Percentiles rank a stretch among this genome's conserved stretches.
Evolutionary conservation across 2,113 vertebrate species (phyloP).

Genomic region (Silurus meridionalis): DNA sequence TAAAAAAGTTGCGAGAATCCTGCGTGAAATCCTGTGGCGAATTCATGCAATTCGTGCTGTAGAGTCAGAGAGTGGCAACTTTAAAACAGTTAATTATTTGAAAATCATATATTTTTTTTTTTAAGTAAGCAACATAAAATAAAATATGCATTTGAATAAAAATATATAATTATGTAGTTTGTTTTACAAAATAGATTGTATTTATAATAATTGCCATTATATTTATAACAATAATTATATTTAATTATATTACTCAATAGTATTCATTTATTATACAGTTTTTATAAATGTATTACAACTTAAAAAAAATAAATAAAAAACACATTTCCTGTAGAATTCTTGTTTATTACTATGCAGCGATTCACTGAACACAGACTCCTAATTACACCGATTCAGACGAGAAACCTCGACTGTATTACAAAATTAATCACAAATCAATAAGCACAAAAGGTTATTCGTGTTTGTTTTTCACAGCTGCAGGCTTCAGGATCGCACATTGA

Average conservation of each 20-base stretch:
- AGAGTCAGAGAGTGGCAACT: neutral
- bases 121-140: too few relatives aligned
- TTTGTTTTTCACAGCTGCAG: neutral
- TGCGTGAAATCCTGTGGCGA: neutral
- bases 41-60: neutral
- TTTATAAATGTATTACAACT: neutral
- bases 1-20: neutral
- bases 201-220: neutral
- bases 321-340: neutral
- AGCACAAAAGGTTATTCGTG: neutral
- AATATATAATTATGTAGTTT: too few relatives aligned
- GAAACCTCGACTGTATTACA: neutral
- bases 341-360: neutral
- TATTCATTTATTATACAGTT: neutral
- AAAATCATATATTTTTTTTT: too few relatives aligned
- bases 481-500: neutral
- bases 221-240: neutral
- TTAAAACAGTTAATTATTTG: neutral
- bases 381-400: neutral
- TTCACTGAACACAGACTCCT: neutral
- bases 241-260: neutral
- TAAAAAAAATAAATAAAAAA: neutral
- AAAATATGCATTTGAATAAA: too few relatives aligned
- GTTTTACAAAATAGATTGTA: neutral
- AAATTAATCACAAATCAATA: constrained; percentile 4